Base-by-base conservation (phyloP, 2,113 vertebrate genomes). In the Isurus oxyrinchus region DNA sequence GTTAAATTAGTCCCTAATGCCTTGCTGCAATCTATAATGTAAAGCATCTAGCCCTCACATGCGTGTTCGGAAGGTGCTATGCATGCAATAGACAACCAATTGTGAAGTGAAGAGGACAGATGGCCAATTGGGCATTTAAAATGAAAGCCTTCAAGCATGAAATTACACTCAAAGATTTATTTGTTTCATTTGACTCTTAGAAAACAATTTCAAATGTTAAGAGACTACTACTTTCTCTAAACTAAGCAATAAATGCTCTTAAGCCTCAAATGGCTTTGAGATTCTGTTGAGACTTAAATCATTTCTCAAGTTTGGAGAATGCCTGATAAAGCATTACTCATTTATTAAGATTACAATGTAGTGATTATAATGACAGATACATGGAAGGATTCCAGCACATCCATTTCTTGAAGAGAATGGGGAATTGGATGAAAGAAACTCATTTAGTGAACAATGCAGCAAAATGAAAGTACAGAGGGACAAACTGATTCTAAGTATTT, bases 61-160 rank as follows among this genome's bases (percentile, higher is more conserved):
- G 31, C 5, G 49, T 53, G 1, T 35, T 91, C 13, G 14, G 55
- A 59, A 59, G 31, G 10, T 35, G 53, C 5, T 91, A 16, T 3
- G 13, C 11, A 8, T 84, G 57, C 27, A 31, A 91, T 59, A 35
- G 21, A 35, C 7, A 55, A 59, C 1, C 10, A 59, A 55, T 35
- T n/a, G 55, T 59, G 55, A 59, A 19, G 14, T 59, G 55, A 91
- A 91, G 31, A 91, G 27, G 55, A 91, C 27, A 35, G 88, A n/a
- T 59, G n/a, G 27, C 31, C 88, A 91, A 91, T 31, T 91, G 44
- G 53, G 13, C 88, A 59, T 91, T 91, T 91, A 91, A 91, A n/a
- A 23, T 55, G 35, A n/a, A 49, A 49, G 27, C 14, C 13, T 91
- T 55, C 88, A 61, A 91, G 55, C 14, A 91, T 91, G 27, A 55